Evolutionary conservation across 2,888 invertebrate species (phyloP), one percentile per base, ranked within the genome.

Genomic region (Ornithoptera priamus): DNA sequence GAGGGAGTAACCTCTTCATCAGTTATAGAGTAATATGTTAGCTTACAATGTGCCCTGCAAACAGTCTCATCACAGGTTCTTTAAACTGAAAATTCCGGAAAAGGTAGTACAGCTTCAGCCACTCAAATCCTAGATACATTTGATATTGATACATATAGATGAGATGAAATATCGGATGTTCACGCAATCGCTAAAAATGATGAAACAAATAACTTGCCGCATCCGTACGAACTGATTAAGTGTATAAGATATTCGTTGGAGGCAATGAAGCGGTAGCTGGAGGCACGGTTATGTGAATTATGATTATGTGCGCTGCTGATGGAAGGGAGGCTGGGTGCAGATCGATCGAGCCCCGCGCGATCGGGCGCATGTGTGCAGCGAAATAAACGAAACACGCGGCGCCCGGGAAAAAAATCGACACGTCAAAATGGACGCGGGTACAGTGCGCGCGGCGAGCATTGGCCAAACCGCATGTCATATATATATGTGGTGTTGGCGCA

Each of bases 351-450:
- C 76, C 70, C 74, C 72, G 79, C 73, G 77, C 78, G 85, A 84
- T 84, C 81, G 82, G 75, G 74, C 78, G 85, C 78, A 81, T 83
- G 86, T 85, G 86, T 85, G 87, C 85, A 84, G 73, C 87, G 86
- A 88, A 89, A 90, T 90, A 89, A 89, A 90, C 87, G 88, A 89
- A 87, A 90, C 88, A 87, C 80, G 81, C 80, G 77, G 78, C 78
- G 78, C 79, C 74, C 79, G 81, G 74, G 71, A 79, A 86, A 90
- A 89, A 90, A 90, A 90, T 88, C 85, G 83, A 81, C 86, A 79
- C 86, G 87, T 88, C 89, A 88, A 88, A 88, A 86, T 85, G 89
- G 90, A 89, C 90, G 87, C 82, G 77, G 72, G 73, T 80, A 72
- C 77, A 80, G 79, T 79, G 0, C 0, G 71, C 12, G 0, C 7